phyloP scores from a whole-genome alignment of 2,888 invertebrate species.

The Mesodorylaimus sp. region DNA sequence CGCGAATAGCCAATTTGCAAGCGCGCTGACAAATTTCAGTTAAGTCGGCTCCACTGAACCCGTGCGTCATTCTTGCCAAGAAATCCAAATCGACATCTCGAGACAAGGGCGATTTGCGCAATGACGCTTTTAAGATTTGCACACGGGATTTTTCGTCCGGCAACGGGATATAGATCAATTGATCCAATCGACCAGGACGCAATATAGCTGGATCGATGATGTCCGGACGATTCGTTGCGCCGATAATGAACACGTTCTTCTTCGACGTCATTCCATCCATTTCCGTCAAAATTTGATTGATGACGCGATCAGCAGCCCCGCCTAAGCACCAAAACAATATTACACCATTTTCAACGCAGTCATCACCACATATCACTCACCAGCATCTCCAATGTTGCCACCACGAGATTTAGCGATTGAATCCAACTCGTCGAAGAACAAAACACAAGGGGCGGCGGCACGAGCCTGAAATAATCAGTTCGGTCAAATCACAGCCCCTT shows the following conservation, averaged over 20 bases:
- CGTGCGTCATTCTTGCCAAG: slow-evolving; percentile 52
- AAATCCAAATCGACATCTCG: slow-evolving; percentile 72
- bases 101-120: slow-evolving; percentile 85
- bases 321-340: too few species aligned
- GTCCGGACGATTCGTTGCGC: slow-evolving; percentile 71
- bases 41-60: slow-evolving; percentile 94
- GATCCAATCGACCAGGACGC: slow-evolving; percentile 92
- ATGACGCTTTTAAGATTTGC: slow-evolving; percentile 54
- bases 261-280: slow-evolving; percentile 99
- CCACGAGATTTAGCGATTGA: slow-evolving; percentile 98
- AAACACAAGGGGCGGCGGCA: slow-evolving; percentile 92
- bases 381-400: slow-evolving; percentile 87
- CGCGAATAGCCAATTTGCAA: slow-evolving; percentile 93
- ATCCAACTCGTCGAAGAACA: slow-evolving; percentile 98
- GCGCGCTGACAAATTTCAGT: slow-evolving; percentile 99
- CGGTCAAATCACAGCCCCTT: background rate
- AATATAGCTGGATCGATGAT: slow-evolving; percentile 98
- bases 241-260: slow-evolving; percentile 99
- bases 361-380: too few species aligned
- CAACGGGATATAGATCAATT: slow-evolving; percentile 96
- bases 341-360: too few species aligned
- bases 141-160: slow-evolving; percentile 96
- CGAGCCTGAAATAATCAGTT: slow-evolving; percentile 55
- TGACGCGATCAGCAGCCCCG: slow-evolving; percentile 93
- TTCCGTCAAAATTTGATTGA: slow-evolving; percentile 97